Evolutionary conservation across 1,140 invertebrate genomes (phyloP), one percentile per base, ranked within the genome.

Genomic region (Colletes latitarsis): DNA sequence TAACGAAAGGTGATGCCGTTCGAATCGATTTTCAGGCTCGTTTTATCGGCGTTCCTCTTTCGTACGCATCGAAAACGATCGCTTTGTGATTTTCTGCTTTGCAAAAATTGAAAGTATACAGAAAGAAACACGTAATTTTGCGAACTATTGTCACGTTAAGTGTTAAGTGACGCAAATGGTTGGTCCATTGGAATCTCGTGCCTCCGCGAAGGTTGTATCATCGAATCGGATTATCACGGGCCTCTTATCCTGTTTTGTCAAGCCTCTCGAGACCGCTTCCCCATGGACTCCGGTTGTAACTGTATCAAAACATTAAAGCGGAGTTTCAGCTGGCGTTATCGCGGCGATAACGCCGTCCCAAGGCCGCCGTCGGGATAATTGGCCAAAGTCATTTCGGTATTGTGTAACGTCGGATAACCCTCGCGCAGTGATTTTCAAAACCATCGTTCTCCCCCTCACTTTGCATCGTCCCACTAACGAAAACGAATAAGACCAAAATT

Each of bases 201-300:
- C 60, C 21, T 70, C 19, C 41, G 39, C 4, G 3, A 49, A 67
- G 49, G 39, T 68, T 66, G 19, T 73, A 72, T 6, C 49, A 6
- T 17, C 17, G 68, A 75, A 82, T 83, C 55, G 43, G 6, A 81
- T 81, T 83, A 83, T 83, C 82, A 83, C 67, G 46, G n/a, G 21
- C 57, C 21, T 70, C 43, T 85, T 81, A 83, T 85, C 77, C 73
- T 81, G 39, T 84, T 85, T 81, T 84, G 46, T 73, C 46, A 3
- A 66, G 41, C 9, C 39, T 73, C 41, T 60, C 60, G 72, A 81
- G 39, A 30, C 49, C 55, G 77, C 63, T 73, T 62, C 52, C 43
- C 74, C 58, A 55, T 73, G 43, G 63, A 12, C 30, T 53, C 41
- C 10, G 46, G 39, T 15, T 69, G 21, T 70, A 53, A 58, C 68